These are phyloP conservation scores for Saccopteryx leptura DNA, from an alignment of 2,113 vertebrate genomes.

Conservation along the genomic window DNA sequence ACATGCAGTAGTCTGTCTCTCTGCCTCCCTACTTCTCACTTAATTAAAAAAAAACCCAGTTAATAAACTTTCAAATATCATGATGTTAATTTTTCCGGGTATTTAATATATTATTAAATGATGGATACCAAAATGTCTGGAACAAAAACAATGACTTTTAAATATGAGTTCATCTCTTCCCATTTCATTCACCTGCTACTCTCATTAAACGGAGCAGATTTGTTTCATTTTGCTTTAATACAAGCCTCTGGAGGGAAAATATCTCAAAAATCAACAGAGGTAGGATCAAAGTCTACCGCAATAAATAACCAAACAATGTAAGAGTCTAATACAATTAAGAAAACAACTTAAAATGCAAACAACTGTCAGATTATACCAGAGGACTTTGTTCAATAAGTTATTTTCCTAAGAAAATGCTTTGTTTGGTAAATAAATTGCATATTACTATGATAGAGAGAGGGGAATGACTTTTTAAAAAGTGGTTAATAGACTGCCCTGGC, in stretches of 20 bases:
- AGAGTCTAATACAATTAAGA: conserved; percentile 77
- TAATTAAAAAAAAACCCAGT: no score
- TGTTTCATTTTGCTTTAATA: conserved; percentile 65
- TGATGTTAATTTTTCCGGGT: not conserved
- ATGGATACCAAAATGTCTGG: not conserved
- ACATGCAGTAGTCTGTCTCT: no score
- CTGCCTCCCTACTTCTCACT: no score
- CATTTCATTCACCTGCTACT: conserved; percentile 25
- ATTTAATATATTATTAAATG: conserved; percentile 44
- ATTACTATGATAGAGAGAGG: not conserved
- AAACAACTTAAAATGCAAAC: conserved; percentile 52
- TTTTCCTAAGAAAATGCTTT: conserved; percentile 43
- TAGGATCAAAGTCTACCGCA: conserved; percentile 70
- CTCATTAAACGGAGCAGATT: conserved; percentile 35
- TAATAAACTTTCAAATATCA: not conserved
- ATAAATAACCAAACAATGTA: conserved; percentile 79
- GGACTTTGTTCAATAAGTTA: conserved; percentile 59
- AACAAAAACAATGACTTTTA: conserved; percentile 32
- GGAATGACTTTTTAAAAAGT: conserved; percentile 18
- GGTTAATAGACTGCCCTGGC: not conserved
- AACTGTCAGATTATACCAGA: conserved; percentile 62
- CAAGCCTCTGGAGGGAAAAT: conserved; percentile 65
- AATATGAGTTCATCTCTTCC: not conserved
- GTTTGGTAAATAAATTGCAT: conserved; percentile 3
- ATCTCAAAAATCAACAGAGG: conserved; percentile 65